Evolutionary conservation across 1,140 invertebrate genomes (phyloP).

Genomic region (Yoshiicerus persimilis): DNA sequence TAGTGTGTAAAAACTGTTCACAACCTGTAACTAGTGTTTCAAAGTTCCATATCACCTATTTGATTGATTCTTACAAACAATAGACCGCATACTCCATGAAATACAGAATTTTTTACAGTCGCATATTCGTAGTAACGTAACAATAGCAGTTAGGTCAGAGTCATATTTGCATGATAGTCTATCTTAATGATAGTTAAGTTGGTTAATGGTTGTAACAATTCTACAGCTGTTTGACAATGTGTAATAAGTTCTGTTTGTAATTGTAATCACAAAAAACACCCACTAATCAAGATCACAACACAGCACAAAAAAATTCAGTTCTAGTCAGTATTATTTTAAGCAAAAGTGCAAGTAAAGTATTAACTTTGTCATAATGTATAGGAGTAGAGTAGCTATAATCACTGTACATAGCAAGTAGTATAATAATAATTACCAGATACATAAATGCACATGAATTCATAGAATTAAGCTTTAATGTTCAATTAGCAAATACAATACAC

Average conservation of each 20-base stretch:
- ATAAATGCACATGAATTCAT: not conserved
- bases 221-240: not conserved
- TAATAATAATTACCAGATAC: not conserved
- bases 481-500: not conserved
- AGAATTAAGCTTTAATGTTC: not conserved
- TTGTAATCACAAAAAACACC: not conserved
- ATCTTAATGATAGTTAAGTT: not conserved
- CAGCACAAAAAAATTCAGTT: conserved; percentile 10
- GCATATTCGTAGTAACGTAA: not conserved
- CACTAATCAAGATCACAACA: conserved; percentile 20
- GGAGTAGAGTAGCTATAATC: not conserved
- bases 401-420: not conserved
- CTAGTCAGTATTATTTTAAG: conserved; percentile 23
- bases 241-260: conserved; percentile 6
- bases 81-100: not conserved
- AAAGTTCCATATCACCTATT: conserved; percentile 4
- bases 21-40: conserved; percentile 1
- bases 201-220: not conserved
- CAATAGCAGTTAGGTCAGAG: not conserved
- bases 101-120: not conserved
- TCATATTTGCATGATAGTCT: not conserved
- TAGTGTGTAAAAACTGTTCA: not conserved
- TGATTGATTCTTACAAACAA: not conserved
- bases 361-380: not conserved
- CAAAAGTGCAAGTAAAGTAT: conserved; percentile 19